Conservation (phyloP, 2,113 vertebrate species). For the Mastomys coucha region DNA sequence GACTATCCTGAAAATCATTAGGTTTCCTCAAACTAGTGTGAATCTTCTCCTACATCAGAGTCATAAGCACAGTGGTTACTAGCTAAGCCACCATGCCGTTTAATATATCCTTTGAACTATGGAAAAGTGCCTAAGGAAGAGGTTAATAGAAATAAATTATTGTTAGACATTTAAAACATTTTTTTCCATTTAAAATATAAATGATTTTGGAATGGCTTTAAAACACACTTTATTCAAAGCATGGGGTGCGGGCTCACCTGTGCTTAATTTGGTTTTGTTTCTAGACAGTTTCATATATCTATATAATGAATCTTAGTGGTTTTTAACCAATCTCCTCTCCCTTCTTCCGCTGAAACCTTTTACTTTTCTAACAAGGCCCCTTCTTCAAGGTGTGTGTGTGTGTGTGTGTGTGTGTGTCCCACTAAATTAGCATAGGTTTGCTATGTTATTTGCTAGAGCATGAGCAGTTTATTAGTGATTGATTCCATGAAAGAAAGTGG, state of each 20-base stretch:
- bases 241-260: rapidly evolving
- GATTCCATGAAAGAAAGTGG: background rate
- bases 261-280: background rate
- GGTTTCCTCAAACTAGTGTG: background rate
- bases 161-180: background rate
- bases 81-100: background rate
- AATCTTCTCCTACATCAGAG: background rate
- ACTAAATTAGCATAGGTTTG: background rate
- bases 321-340: background rate
- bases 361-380: background rate
- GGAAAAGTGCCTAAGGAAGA: background rate
- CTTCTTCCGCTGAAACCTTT: background rate
- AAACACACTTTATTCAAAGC: background rate
- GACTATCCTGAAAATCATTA: background rate
- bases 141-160: background rate
- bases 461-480: background rate
- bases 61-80: background rate
- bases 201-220: background rate
- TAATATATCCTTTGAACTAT: background rate
- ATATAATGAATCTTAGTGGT: background rate
- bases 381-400: background rate
- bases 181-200: background rate
- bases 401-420: too few relatives aligned
- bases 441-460: background rate
- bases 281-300: background rate